Base-by-base conservation (phyloP, 2,888 invertebrate genomes). In the Heteropelma amictum region DNA sequence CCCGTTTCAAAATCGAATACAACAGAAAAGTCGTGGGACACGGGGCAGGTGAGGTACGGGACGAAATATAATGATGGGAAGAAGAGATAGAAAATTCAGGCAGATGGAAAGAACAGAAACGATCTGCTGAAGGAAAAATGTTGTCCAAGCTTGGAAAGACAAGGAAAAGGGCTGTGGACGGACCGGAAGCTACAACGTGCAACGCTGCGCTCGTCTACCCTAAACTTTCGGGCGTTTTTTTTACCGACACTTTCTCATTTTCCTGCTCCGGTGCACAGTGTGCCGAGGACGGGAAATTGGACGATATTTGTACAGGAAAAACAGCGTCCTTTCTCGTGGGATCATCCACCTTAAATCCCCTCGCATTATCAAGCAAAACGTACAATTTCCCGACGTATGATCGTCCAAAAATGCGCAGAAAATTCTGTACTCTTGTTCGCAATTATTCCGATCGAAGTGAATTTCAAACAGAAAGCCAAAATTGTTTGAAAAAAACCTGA, bases 151-250 rank as follows among this genome's bases (percentile, higher is more conserved):
- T 30, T 14, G 7, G 33, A 23, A 17, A 28, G 28, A 23, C n/a
- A 21, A 35, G 35, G 38, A 35, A 35, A 26, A 78, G 76, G 72
- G 77, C 72, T 78, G 67, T 68, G 64, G 72, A 76, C 4, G 17
- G 42, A 28, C 51, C 35, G 30, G 21, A 30, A 51, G 51, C 23
- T n/a, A 47, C 19, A 53, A 53, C 51, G 53, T n/a, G 19, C 10
- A n/a, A 10, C 2, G 30, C 35, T 12, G 23, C 35, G 35, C 19
- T 56, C 23, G 12, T 56, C 26, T 38, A 21, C 45, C 21, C 21
- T 35, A 23, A 8, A 30, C 45, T 35, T 21, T 26, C 3, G n/a
- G 26, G 45, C 54, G 38, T 63, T 26, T 26, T 54, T 63, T 54
- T 70, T 40, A 12, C 33, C 33, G 19, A 33, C 19, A 17, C 6